phyloP scores from a whole-genome alignment of 2,113 vertebrate genomes.

The Erythrocercus mccallii region DNA sequence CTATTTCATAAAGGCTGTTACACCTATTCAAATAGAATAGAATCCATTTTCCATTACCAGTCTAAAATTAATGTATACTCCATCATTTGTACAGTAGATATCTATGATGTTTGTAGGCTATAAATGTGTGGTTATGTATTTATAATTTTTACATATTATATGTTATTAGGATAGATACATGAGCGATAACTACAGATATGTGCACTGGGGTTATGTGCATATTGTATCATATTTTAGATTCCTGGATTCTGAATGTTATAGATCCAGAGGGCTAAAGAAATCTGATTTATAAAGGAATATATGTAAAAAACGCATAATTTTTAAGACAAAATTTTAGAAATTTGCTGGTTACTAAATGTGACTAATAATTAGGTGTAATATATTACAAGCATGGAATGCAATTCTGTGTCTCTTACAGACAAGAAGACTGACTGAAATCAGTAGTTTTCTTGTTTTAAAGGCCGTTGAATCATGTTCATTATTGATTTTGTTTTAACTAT shows the following conservation, averaged over 20 bases:
- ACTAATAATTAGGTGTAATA: not conserved
- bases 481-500: conserved; percentile 34
- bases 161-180: not conserved
- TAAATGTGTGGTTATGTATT: not conserved
- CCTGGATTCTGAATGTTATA: conserved; percentile 11
- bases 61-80: not conserved
- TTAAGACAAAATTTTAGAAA: not conserved
- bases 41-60: not conserved
- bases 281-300: not conserved
- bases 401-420: not conserved
- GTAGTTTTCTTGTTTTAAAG: not conserved
- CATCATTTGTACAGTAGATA: not conserved
- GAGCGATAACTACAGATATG: not conserved
- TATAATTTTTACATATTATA: not conserved
- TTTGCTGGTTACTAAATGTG: not conserved
- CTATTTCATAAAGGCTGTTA: not conserved
- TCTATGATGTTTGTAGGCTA: not conserved
- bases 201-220: not conserved
- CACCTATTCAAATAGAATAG: not conserved
- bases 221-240: conserved; percentile 10
- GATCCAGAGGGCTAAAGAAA: not conserved
- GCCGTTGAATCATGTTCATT: not conserved
- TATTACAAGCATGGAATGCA: not conserved
- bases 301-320: not conserved
- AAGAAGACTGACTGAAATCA: not conserved